phyloP scores from a whole-genome alignment of 1,140 invertebrate species.

The Pseudomyrmex sp. region DNA sequence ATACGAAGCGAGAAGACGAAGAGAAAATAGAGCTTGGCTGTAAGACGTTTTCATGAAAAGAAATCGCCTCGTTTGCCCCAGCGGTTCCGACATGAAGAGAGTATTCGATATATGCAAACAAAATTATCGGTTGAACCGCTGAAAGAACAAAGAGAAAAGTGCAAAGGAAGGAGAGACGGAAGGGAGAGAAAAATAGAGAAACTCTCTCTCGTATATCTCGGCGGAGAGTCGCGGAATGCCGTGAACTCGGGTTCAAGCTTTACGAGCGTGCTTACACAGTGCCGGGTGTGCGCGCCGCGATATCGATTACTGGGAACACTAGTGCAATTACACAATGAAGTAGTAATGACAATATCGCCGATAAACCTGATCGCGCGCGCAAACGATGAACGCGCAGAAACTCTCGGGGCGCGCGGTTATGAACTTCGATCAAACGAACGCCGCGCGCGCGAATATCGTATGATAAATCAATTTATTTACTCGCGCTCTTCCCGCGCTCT shows the following conservation, averaged over 20 bases:
- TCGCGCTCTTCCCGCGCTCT: not conserved
- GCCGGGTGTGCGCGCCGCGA: slow-evolving; percentile 67
- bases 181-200: not conserved
- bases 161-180: not conserved
- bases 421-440: slow-evolving; percentile 61
- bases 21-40: no score
- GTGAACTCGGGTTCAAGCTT: slow-evolving; percentile 79
- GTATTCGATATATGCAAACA: not conserved
- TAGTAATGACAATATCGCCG: slow-evolving; percentile 76
- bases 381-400: slow-evolving; percentile 27
- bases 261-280: slow-evolving; percentile 71
- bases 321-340: slow-evolving; percentile 77
- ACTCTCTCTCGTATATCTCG: slow-evolving; percentile 39
- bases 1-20: no score
- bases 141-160: not conserved
- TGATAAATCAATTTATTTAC: slow-evolving; percentile 71
- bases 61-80: no score
- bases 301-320: slow-evolving; percentile 77
- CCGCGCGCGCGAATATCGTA: slow-evolving; percentile 54
- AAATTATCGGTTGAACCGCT: slow-evolving; percentile 2
- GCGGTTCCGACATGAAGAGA: no score
- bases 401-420: slow-evolving; percentile 19
- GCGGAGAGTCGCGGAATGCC: slow-evolving; percentile 55
- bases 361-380: slow-evolving; percentile 62
- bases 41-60: no score